phyloP scores from a whole-genome alignment of 2,113 vertebrate species.

The Pandion haliaetus region DNA sequence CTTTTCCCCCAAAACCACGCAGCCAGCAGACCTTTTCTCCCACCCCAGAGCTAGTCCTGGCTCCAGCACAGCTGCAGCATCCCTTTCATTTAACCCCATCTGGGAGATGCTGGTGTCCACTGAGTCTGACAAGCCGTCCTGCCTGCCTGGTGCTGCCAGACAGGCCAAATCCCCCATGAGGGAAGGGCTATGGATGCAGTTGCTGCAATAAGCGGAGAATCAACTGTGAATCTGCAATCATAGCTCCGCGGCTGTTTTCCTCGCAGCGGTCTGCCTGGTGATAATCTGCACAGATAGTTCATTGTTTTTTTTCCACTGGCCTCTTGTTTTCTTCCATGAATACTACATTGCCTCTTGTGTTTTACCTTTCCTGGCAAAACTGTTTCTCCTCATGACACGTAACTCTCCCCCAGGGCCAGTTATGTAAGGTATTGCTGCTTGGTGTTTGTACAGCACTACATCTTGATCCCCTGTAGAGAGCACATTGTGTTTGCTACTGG shows the following conservation, averaged over 20 bases:
- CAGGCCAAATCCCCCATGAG: not conserved
- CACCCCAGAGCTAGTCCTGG: not conserved
- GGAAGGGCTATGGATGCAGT: not conserved
- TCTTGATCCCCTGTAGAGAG: conserved; percentile 45
- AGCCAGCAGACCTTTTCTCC: not conserved
- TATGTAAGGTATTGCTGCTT: conserved; percentile 47
- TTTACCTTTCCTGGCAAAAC: conserved; percentile 54
- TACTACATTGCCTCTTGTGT: not conserved
- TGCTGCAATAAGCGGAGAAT: not conserved
- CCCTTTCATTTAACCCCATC: not conserved
- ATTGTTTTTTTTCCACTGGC: not conserved
- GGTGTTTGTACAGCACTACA: conserved; percentile 49
- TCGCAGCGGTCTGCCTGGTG: not conserved
- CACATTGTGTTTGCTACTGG: conserved; percentile 39
- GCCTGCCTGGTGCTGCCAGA: not conserved
- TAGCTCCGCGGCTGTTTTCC: not conserved
- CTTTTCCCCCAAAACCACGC: not conserved
- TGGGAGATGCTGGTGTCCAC: not conserved
- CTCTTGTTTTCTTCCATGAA: conserved; percentile 26
- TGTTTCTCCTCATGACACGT: conserved; percentile 16
- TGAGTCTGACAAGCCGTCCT: fast-evolving
- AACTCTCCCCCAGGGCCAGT: conserved; percentile 14
- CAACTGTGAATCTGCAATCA: not conserved
- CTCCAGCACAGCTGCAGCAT: not conserved
- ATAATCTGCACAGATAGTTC: not conserved